Conservation (phyloP, 1,140 invertebrate species). For the Hydropsyche tenuis region DNA sequence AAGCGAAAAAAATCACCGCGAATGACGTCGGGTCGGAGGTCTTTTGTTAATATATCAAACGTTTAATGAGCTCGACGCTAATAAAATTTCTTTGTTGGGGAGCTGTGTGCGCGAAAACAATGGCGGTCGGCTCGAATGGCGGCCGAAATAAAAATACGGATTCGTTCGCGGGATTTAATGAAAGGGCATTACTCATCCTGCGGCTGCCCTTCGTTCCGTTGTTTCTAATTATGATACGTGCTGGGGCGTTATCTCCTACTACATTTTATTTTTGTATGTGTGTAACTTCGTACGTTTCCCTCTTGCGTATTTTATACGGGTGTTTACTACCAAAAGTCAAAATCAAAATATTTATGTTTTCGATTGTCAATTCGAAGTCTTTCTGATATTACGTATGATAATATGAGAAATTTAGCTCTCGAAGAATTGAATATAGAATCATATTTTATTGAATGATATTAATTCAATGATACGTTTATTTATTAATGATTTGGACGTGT, state of each 20-base stretch:
- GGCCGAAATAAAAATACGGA: conserved; percentile 23
- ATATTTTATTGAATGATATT: no score
- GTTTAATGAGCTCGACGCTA: conserved; percentile 30
- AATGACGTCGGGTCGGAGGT: not conserved
- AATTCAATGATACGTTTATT: no score
- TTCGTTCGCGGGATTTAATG: conserved; percentile 25
- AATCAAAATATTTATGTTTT: no score
- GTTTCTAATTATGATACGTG: conserved; percentile 18
- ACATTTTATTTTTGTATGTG: not conserved
- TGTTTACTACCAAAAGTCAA: not conserved
- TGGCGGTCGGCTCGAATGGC: not conserved
- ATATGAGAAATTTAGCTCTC: no score
- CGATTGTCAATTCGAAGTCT: no score
- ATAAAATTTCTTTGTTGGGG: conserved; percentile 33
- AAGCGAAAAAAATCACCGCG: no score
- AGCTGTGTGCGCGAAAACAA: conserved; percentile 23
- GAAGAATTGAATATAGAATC: no score
- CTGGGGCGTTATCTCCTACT: not conserved
- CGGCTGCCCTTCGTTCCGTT: conserved; percentile 7
- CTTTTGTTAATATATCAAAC: conserved; percentile 31
- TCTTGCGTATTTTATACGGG: not conserved
- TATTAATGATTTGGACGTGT: no score
- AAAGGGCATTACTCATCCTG: conserved; percentile 25
- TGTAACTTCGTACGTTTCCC: not conserved
- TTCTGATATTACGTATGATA: no score